Base-by-base conservation (phyloP, 2,797 vertebrate genomes). In the Siniperca scherzeri region DNA sequence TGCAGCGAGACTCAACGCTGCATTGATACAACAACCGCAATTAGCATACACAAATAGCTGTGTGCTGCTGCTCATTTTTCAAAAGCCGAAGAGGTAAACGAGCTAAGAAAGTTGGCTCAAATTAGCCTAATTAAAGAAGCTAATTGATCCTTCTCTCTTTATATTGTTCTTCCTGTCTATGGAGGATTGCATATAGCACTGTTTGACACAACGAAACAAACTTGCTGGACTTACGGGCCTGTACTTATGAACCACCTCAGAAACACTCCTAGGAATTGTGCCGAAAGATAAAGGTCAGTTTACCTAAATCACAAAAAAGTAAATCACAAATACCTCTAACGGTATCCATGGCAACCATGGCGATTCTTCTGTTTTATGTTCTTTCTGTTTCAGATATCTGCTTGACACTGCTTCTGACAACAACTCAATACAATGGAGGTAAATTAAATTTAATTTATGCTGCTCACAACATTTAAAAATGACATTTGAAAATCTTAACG, bases 31-130 rank as follows among this genome's bases (percentile, higher is more conserved):
- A 87, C 81, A 74, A 81, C 78, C 21, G 36, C 89, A 93, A 95
- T 94, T 94, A 94, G 91, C 85, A 82, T 81, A 85, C 80, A 88
- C 69, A 92, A 94, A 93, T 71, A 84, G 82, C 82, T 50, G 78
- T 19, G 50, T 57, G 69, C 62, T 38, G 75, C 77, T 27, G 70
- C 83, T 89, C 84, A 74, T 94, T 90, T 89, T 82, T 95, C 89
- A 92, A 80, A 77, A 84, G 78, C 64, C 81, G 78, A 76, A 92
- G 88, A 93, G 89, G 90, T 84, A 92, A 90, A 90, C 27, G 44
- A 87, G 88, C 81, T 74, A 89, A 94, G 90, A 82, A 87, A 92
- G 87, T 91, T 87, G 78, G 77, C 71, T 88, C 56, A 80, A 89
- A 91, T 95, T 77, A 93, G 78, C 22, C 72, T 84, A 90, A 94